These are phyloP conservation scores for Polietes domitor DNA, from an alignment of 2,888 invertebrate genomes.

Conservation along the genomic window DNA sequence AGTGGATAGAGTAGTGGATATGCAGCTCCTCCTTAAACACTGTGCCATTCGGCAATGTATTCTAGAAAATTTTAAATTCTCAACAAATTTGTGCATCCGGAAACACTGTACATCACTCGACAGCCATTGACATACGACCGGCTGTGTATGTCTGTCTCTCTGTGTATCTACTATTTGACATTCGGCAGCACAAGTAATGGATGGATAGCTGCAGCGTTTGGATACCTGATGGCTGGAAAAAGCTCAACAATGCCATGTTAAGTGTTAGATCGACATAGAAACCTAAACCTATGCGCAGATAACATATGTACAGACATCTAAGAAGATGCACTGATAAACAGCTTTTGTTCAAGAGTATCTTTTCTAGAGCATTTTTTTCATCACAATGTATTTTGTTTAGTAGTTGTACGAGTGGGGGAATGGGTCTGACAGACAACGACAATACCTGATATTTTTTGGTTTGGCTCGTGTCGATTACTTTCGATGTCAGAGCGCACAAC, in stretches of 20 bases:
- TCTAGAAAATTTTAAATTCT: too few species aligned
- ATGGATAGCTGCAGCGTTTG: neutral
- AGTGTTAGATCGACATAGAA: neutral
- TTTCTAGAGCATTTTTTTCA: neutral
- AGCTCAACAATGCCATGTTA: neutral
- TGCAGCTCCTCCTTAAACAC: too few species aligned
- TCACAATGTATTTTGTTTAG: neutral
- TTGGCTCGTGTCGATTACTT: conserved; percentile 6
- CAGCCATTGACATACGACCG: neutral
- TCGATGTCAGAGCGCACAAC: neutral
- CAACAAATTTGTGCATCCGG: too few species aligned
- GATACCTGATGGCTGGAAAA: neutral
- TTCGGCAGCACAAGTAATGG: neutral
- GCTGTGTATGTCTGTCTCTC: neutral
- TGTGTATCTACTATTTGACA: neutral
- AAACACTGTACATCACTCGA: too few species aligned
- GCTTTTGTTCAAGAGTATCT: neutral
- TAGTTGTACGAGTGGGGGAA: neutral
- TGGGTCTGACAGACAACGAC: neutral
- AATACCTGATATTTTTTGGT: neutral
- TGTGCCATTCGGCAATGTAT: too few species aligned
- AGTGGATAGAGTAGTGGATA: too few species aligned
- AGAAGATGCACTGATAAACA: neutral
- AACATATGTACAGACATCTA: neutral
- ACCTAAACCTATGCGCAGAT: neutral